Conservation (phyloP, 2,113 vertebrate genomes). For the Ahaetulla prasina region DNA sequence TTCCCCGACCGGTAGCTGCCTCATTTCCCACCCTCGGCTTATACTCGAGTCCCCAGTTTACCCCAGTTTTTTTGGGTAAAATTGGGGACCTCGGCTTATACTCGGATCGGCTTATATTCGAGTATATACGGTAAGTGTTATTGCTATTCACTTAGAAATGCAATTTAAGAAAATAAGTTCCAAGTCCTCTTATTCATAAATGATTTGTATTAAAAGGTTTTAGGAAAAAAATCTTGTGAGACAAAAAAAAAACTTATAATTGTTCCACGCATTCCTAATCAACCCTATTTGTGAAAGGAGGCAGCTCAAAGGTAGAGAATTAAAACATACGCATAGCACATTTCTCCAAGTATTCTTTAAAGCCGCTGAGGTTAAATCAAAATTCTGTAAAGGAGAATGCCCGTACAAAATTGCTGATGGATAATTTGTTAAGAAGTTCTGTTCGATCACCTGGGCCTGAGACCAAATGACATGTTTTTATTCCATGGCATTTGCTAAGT, state of each 20-base stretch:
- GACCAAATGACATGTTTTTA: not conserved
- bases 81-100: too few species aligned
- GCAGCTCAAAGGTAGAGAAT: not conserved
- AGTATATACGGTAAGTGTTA: too few species aligned
- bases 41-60: too few species aligned
- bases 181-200: not conserved
- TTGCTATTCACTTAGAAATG: not conserved
- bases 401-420: not conserved
- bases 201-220: not conserved
- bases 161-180: not conserved
- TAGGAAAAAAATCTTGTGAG: not conserved
- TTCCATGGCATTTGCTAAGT: not conserved
- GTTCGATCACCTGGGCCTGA: not conserved
- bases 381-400: not conserved
- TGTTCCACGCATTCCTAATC: not conserved
- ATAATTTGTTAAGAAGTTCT: not conserved
- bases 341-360: not conserved
- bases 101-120: too few species aligned
- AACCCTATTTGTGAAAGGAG: not conserved
- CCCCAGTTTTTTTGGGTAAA: too few species aligned
- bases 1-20: too few species aligned
- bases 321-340: not conserved
- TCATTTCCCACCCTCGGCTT: too few species aligned
- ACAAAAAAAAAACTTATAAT: not conserved
- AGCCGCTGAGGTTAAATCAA: not conserved